phyloP scores from a whole-genome alignment of 1,140 invertebrate species.

The Drosophila takahashii region DNA sequence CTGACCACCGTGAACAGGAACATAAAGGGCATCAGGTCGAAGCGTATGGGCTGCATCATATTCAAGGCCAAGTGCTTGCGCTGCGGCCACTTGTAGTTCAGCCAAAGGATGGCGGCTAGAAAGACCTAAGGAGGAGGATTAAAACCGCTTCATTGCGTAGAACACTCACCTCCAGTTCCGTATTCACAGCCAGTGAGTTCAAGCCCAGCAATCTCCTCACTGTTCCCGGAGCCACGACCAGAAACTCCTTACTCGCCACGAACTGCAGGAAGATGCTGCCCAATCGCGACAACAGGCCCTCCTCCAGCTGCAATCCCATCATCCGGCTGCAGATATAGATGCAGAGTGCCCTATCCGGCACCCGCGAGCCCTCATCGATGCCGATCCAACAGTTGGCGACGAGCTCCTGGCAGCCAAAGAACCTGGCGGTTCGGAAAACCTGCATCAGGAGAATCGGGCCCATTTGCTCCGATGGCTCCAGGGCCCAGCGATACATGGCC shows the following conservation, averaged over 20 bases:
- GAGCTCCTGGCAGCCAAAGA: conserved; percentile 1
- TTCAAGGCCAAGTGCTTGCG: not conserved
- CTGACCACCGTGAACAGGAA: not conserved
- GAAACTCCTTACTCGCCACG: not conserved
- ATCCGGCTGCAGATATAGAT: not conserved
- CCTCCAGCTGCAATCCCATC: not conserved
- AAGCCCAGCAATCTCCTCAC: not conserved
- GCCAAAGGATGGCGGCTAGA: not conserved
- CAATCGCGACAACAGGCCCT: not conserved
- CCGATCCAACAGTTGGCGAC: not conserved
- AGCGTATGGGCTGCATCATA: not conserved
- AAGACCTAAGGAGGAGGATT: not conserved
- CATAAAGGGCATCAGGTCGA: not conserved
- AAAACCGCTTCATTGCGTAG: not conserved
- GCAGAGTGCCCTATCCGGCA: not conserved
- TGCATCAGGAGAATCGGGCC: not conserved
- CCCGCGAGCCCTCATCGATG: not conserved
- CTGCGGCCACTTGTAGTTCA: not conserved
- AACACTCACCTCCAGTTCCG: conserved; percentile 1
- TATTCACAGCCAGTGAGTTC: not conserved
- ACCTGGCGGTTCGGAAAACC: not conserved
- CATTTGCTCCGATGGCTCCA: not conserved
- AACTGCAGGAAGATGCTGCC: not conserved
- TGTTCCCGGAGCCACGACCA: not conserved
- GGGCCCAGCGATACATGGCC: not conserved